A percentile compares a stretch with the other conserved stretches of the same genome.
Evolutionary conservation across 1,140 invertebrate genomes (phyloP).

Genomic region (Paralvinella palmiformis): DNA sequence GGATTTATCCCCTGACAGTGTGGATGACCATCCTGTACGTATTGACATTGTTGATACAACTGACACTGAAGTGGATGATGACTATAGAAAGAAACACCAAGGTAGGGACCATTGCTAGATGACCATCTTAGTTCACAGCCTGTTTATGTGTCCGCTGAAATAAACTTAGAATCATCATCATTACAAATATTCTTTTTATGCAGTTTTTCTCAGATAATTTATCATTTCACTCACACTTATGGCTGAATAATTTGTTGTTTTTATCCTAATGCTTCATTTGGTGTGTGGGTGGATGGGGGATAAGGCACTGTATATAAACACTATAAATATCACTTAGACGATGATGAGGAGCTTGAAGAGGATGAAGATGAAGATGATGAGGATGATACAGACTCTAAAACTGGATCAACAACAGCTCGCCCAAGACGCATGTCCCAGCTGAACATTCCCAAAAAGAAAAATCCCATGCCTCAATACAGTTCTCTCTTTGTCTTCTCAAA

Average conservation of each 20-base stretch:
- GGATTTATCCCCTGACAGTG: no score
- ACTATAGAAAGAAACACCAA: constrained; percentile 6
- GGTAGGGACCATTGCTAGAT: not conserved
- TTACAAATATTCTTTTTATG: no score
- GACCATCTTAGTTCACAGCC: no score
- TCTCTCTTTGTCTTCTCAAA: constrained; percentile 95
- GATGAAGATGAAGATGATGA: constrained; percentile 6
- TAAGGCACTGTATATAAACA: no score
- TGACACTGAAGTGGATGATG: constrained; percentile 14
- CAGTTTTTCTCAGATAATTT: no score
- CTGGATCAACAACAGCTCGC: constrained; percentile 55
- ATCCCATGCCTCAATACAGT: constrained; percentile 88
- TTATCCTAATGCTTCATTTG: no score
- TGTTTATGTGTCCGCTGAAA: no score
- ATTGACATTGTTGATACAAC: constrained; percentile 5
- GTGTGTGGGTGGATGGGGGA: no score
- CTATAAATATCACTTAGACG: no score
- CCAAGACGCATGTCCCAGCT: constrained; percentile 88
- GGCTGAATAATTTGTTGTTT: not conserved
- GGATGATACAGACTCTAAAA: constrained; percentile 1
- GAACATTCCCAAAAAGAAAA: constrained; percentile 74
- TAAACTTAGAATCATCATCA: no score
- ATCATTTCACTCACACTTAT: no score
- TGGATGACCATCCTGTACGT: not conserved
- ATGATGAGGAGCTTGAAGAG: constrained; percentile 13